A percentile compares a stretch with the other conserved stretches of the same genome.
Evolutionary conservation across 2,888 invertebrate species (phyloP).

Genomic region (Dyspetes luteomarginatus): DNA sequence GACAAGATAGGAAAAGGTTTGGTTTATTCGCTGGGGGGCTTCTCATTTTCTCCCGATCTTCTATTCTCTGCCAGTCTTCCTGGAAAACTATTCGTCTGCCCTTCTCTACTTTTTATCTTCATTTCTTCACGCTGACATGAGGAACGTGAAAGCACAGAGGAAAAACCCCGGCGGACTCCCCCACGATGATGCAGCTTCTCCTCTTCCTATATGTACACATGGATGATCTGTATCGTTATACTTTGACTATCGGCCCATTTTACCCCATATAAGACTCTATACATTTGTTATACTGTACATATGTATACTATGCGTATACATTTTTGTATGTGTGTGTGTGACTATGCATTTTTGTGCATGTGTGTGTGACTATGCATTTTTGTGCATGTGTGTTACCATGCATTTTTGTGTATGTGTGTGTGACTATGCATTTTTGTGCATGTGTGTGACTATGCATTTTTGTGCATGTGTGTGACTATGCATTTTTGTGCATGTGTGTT

Average conservation of each 20-base stretch:
- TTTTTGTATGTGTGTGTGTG: no score
- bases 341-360: no score
- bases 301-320: no score
- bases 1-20: constrained; percentile 37
- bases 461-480: no score
- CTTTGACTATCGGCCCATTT: background rate
- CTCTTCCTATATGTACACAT: background rate
- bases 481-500: no score
- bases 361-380: no score
- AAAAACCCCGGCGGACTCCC: constrained; percentile 5
- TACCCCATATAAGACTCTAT: constrained; percentile 11
- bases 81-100: constrained; percentile 8
- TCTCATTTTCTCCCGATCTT: constrained; percentile 54
- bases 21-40: constrained; percentile 34
- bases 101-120: constrained; percentile 25
- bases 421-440: no score
- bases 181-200: background rate
- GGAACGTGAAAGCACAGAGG: background rate
- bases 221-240: background rate
- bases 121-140: constrained; percentile 14
- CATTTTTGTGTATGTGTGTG: no score
- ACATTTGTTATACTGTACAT: background rate
- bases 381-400: no score
- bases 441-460: no score
- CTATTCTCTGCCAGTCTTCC: constrained; percentile 24